A percentile compares a stretch with the other conserved stretches of the same genome.
These are phyloP conservation scores for Ganaspis brasiliensis DNA, from an alignment of 2,888 invertebrate species.

Conservation along the genomic window DNA sequence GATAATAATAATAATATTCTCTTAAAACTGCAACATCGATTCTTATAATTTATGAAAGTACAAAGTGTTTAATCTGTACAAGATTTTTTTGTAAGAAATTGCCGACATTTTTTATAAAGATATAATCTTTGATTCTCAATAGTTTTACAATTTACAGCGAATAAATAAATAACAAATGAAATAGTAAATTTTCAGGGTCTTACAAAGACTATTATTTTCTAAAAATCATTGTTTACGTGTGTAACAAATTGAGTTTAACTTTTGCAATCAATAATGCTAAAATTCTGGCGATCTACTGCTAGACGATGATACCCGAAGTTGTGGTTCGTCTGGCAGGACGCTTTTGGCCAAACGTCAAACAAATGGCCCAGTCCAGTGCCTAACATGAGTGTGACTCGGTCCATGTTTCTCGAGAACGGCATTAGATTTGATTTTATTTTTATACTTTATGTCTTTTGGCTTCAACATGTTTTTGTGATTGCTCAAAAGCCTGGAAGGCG, in stretches of 20 bases:
- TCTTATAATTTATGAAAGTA: conserved; percentile 25
- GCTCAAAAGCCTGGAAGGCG: conserved; percentile 86
- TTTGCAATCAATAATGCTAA: conserved; percentile 21
- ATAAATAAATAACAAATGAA: conserved; percentile 3
- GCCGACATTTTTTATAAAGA: neutral
- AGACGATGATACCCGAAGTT: conserved; percentile 4
- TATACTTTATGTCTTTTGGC: conserved; percentile 89
- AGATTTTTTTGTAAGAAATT: neutral
- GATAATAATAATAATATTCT: neutral
- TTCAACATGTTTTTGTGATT: conserved; percentile 90
- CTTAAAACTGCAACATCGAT: neutral
- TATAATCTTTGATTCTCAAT: neutral
- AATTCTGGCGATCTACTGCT: conserved; percentile 9
- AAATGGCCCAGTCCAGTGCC: conserved; percentile 82
- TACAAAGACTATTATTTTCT: neutral
- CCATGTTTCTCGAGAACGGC: conserved; percentile 81
- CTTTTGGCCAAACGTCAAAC: conserved; percentile 73
- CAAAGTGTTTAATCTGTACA: conserved; percentile 12
- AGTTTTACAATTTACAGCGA: neutral
- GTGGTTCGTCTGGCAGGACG: conserved; percentile 47
- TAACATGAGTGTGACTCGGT: conserved; percentile 73
- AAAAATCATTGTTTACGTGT: conserved; percentile 2
- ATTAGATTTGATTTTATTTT: conserved; percentile 84
- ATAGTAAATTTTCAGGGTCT: neutral
- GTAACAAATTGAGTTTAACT: neutral